These are phyloP conservation scores for Steatornis caripensis DNA, from an alignment of 2,113 vertebrate genomes.

Conservation along the genomic window DNA sequence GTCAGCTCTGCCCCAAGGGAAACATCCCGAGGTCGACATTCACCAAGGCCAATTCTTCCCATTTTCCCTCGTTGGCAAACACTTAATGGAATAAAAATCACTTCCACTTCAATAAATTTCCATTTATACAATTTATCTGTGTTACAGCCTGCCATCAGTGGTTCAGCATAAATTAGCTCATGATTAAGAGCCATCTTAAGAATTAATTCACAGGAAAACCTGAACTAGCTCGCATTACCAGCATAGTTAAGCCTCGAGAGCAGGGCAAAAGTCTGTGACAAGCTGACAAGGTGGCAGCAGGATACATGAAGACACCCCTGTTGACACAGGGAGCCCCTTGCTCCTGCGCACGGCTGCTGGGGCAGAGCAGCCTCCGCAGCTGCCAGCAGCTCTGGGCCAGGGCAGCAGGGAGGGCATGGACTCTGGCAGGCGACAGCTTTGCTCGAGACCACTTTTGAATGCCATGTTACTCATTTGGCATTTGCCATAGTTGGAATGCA, in stretches of 20 bases:
- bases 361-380: not conserved
- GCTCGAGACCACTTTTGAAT: not conserved
- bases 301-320: not conserved
- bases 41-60: not conserved
- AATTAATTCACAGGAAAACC: not conserved
- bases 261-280: not conserved
- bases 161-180: not conserved
- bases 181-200: not conserved
- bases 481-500: not conserved
- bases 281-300: not conserved
- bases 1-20: not conserved
- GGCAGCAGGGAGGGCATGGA: not conserved
- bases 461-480: not conserved
- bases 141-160: not conserved
- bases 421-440: not conserved
- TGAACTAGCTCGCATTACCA: not conserved
- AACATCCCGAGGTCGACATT: not conserved
- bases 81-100: not conserved
- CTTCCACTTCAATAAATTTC: conserved; percentile 8
- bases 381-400: too few relatives aligned
- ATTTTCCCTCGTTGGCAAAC: not conserved
- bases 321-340: not conserved
- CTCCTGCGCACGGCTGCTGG: accelerated
- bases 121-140: not conserved
- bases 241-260: not conserved